Conservation (phyloP, 2,888 invertebrate species). For the Eilema depressum region DNA sequence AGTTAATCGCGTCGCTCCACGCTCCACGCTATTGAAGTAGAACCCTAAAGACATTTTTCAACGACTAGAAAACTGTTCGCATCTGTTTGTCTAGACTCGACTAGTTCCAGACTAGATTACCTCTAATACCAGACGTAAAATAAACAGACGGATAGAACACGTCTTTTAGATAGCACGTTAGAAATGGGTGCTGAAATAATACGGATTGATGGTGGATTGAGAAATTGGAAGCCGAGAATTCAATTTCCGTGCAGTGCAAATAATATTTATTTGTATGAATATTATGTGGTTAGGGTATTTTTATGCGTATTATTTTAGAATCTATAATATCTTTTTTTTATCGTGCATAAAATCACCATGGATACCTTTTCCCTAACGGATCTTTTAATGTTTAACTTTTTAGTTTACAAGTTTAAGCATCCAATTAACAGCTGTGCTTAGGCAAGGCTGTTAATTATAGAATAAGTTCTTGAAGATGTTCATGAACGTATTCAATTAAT, state of each 20-base stretch:
- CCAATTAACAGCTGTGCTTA: neutral
- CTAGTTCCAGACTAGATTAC: conserved; percentile 35
- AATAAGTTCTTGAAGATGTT: neutral
- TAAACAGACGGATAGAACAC: conserved; percentile 22
- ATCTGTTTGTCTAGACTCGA: conserved; percentile 47
- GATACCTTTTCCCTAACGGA: too few relatives aligned
- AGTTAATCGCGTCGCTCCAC: neutral
- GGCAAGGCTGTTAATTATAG: too few relatives aligned
- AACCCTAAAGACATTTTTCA: conserved; percentile 27
- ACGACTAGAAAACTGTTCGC: conserved; percentile 24
- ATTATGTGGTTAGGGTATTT: too few relatives aligned
- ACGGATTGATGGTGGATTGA: neutral
- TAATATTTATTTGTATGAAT: too few relatives aligned
- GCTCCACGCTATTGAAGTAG: neutral
- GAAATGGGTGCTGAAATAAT: neutral
- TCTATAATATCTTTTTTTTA: too few relatives aligned
- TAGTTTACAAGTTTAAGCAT: neutral
- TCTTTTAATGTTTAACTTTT: neutral
- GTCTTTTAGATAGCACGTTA: conserved; percentile 10
- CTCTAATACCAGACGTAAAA: conserved; percentile 25
- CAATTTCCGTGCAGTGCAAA: too few relatives aligned
- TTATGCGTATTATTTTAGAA: too few relatives aligned
- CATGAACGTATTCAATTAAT: conserved; percentile 21
- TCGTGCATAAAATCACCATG: too few relatives aligned
- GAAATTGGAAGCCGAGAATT: too few relatives aligned